Conservation (phyloP, 2,113 vertebrate genomes). For the Thymallus thymallus region DNA sequence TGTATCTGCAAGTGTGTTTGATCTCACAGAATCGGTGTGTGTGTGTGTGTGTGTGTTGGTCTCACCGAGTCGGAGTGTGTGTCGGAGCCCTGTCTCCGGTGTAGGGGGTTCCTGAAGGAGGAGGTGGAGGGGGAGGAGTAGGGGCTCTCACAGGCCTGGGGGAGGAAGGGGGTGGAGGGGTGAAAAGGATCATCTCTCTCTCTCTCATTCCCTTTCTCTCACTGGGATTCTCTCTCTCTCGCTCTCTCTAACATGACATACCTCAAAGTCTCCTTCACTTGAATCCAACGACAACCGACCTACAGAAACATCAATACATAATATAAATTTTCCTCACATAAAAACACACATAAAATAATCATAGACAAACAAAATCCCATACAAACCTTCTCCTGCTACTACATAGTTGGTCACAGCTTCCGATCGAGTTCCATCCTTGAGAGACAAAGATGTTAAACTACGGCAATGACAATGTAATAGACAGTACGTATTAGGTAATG, state of each 20-base stretch:
- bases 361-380: background rate
- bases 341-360: no score
- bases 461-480: no score
- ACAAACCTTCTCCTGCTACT: conserved; percentile 69
- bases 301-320: conserved; percentile 42
- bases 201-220: background rate
- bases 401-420: conserved; percentile 61
- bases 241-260: conserved; percentile 26
- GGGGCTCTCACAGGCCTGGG: conserved; percentile 80
- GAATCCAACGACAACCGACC: conserved; percentile 81
- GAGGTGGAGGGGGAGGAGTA: conserved; percentile 72
- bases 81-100: conserved; percentile 76
- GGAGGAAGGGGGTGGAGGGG: conserved; percentile 14
- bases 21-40: no score
- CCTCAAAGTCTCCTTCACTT: conserved; percentile 81
- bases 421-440: conserved; percentile 65
- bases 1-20: no score
- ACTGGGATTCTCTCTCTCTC: no score
- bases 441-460: background rate
- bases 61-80: conserved; percentile 76
- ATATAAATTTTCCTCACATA: background rate
- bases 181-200: conserved; percentile 34
- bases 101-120: conserved; percentile 65
- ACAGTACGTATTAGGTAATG: no score
- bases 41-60: background rate